phyloP scores from a whole-genome alignment of 2,888 invertebrate species.

The Pelosia muscerda region DNA sequence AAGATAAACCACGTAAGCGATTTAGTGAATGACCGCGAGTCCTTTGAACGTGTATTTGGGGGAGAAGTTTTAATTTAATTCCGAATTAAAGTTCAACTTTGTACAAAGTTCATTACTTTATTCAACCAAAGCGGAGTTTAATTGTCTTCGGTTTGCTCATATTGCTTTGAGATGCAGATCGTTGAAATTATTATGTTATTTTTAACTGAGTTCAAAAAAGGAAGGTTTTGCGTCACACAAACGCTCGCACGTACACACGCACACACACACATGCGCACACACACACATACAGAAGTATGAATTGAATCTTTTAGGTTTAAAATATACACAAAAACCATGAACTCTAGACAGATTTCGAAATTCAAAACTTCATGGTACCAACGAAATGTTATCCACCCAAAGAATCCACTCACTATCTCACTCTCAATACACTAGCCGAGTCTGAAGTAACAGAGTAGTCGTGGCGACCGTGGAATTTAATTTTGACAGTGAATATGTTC shows the following conservation, averaged over 20 bases:
- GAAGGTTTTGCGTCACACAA: too few relatives aligned
- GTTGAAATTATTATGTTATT: slow-evolving; percentile 3
- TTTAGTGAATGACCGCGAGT: slow-evolving; percentile 23
- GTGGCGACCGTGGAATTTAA: slow-evolving; percentile 42
- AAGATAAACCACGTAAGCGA: slow-evolving; percentile 20
- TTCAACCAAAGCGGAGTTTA: slow-evolving; percentile 36
- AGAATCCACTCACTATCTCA: neutral
- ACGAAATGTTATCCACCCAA: neutral
- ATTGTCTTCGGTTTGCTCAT: slow-evolving; percentile 23
- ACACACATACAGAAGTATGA: neutral
- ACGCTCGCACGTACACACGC: neutral
- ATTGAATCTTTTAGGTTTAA: too few relatives aligned
- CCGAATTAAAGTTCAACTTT: slow-evolving; percentile 33
- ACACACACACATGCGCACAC: neutral
- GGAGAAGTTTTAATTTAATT: slow-evolving; percentile 44
- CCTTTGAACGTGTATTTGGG: slow-evolving; percentile 36
- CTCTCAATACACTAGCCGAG: slow-evolving; percentile 26
- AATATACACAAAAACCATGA: neutral
- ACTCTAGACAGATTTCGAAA: neutral
- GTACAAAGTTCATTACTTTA: slow-evolving; percentile 40
- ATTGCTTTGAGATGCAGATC: neutral
- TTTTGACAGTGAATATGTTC: slow-evolving; percentile 47
- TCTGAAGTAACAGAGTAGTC: slow-evolving; percentile 24
- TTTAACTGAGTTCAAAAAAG: neutral
- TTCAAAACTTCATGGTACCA: neutral